phyloP scores from a whole-genome alignment of 2,113 vertebrate genomes.

The Lepisosteus oculatus region DNA sequence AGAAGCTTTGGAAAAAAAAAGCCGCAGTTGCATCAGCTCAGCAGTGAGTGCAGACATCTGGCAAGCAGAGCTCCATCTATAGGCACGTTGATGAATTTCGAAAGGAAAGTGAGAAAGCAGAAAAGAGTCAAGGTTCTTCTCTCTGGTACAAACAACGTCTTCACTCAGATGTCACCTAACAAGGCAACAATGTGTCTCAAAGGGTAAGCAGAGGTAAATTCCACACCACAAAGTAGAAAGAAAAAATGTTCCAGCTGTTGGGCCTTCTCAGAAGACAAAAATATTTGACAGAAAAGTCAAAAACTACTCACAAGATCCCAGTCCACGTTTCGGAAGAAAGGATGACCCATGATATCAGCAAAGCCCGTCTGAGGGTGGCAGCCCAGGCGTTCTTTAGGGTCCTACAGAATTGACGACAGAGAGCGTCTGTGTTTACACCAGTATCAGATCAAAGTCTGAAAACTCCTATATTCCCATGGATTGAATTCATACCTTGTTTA shows the following conservation, averaged over 20 bases:
- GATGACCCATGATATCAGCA: constrained; percentile 94
- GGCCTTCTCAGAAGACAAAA: too few species aligned
- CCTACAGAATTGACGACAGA: constrained; percentile 56
- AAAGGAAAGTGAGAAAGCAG: neutral
- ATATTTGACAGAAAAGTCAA: too few species aligned
- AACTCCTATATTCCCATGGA: constrained; percentile 11
- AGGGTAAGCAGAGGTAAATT: too few species aligned
- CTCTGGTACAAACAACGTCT: too few species aligned
- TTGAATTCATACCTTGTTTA: constrained; percentile 84
- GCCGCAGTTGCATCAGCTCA: too few species aligned
- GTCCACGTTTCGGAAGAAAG: constrained; percentile 94
- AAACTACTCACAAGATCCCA: constrained; percentile 88
- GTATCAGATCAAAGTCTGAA: neutral
- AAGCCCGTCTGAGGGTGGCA: constrained; percentile 98
- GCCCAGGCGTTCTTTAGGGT: constrained; percentile 93
- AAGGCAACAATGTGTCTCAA: too few species aligned
- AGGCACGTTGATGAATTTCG: constrained; percentile 23
- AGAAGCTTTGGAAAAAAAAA: too few species aligned
- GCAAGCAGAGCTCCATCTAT: constrained; percentile 43
- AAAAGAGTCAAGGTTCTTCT: neutral
- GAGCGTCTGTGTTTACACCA: neutral
- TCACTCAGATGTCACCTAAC: too few species aligned
- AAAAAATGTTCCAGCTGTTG: too few species aligned
- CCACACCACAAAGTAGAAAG: too few species aligned
- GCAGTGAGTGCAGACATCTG: neutral